These are phyloP conservation scores for Polyergus mexicanus DNA, from an alignment of 1,140 invertebrate species.

Conservation along the genomic window DNA sequence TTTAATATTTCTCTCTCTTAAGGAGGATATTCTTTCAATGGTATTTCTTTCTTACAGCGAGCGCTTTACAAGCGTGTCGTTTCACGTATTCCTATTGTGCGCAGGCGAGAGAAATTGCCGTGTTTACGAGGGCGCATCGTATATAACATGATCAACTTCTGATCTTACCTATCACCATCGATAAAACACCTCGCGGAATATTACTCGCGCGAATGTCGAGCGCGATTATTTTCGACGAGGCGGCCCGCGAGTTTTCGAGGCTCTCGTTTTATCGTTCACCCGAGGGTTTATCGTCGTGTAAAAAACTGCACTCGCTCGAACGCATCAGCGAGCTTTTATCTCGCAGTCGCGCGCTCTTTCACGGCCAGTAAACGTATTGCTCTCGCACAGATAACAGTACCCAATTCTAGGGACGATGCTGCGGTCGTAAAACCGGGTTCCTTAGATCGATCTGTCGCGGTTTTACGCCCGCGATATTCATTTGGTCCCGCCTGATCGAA, in stretches of 20 bases:
- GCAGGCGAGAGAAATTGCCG: slow-evolving; percentile 30
- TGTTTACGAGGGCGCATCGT: slow-evolving; percentile 41
- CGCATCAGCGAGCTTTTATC: slow-evolving; percentile 53
- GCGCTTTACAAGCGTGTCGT: slow-evolving; percentile 31
- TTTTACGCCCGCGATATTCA: slow-evolving; percentile 24
- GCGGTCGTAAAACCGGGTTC: slow-evolving; percentile 33
- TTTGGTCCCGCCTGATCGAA: slow-evolving; percentile 35
- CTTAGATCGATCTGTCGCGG: slow-evolving; percentile 36
- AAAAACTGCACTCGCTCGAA: slow-evolving; percentile 35
- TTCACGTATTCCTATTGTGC: neutral
- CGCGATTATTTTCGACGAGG: slow-evolving; percentile 33
- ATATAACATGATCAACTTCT: slow-evolving; percentile 41
- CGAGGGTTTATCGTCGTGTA: slow-evolving; percentile 49
- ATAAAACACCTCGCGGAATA: slow-evolving; percentile 44
- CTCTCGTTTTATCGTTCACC: slow-evolving; percentile 27
- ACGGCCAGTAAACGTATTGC: slow-evolving; percentile 58
- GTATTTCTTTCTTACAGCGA: neutral
- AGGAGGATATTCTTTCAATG: neutral
- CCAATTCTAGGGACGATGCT: slow-evolving; percentile 32
- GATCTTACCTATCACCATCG: slow-evolving; percentile 19
- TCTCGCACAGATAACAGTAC: slow-evolving; percentile 38
- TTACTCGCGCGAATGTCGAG: slow-evolving; percentile 22
- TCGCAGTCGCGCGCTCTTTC: slow-evolving; percentile 46
- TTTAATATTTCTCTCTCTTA: slow-evolving; percentile 15
- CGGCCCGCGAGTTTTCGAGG: slow-evolving; percentile 29